These are phyloP conservation scores for Phyllotreta cruciferae DNA, from an alignment of 2,888 invertebrate species.

Conservation along the genomic window DNA sequence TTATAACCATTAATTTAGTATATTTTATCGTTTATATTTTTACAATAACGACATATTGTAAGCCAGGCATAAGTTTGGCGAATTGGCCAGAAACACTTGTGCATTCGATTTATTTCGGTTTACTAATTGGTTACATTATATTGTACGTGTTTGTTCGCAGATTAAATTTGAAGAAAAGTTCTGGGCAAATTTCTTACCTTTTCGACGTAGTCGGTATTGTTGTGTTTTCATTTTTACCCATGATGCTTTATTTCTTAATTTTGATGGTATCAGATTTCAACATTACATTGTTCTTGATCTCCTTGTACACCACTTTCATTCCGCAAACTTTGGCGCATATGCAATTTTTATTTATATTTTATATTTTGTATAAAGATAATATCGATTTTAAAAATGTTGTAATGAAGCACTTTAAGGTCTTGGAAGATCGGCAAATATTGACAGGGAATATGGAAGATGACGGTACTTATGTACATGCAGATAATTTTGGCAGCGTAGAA, in stretches of 20 bases:
- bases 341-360: slow-evolving; percentile 14
- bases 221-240: slow-evolving; percentile 3
- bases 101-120: background rate
- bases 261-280: background rate
- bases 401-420: slow-evolving; percentile 13
- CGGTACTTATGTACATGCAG: slow-evolving; percentile 24
- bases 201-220: slow-evolving; percentile 10
- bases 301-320: slow-evolving; percentile 18
- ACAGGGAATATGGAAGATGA: slow-evolving; percentile 10
- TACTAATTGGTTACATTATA: background rate
- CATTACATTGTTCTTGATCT: background rate
- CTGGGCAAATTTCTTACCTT: slow-evolving; percentile 7
- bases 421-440: slow-evolving; percentile 12
- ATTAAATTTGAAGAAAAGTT: slow-evolving; percentile 4
- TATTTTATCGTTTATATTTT: background rate
- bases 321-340: slow-evolving; percentile 19
- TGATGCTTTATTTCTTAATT: slow-evolving; percentile 10
- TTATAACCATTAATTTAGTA: slow-evolving; percentile 1
- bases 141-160: slow-evolving; percentile 7
- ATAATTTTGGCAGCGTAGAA: slow-evolving; percentile 26
- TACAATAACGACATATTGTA: background rate
- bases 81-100: slow-evolving; percentile 6
- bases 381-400: slow-evolving; percentile 14
- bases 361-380: slow-evolving; percentile 16
- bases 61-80: background rate